Evolutionary conservation across 2,113 vertebrate genomes (phyloP), one percentile per base, ranked within the genome.

Genomic region (Dipodomys merriami): DNA sequence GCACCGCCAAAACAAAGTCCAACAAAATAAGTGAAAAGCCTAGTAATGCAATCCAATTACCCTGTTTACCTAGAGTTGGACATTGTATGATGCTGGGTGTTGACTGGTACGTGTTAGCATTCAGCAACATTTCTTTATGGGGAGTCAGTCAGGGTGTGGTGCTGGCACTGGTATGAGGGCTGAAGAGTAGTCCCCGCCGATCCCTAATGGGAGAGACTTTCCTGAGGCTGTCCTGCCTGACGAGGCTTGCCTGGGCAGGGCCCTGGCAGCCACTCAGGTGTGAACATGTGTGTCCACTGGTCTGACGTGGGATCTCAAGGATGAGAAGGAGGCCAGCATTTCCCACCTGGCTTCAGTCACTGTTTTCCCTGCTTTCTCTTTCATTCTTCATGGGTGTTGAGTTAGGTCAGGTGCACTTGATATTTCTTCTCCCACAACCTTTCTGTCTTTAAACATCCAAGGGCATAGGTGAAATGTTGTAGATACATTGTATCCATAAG

Each of bases 401-500:
- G 27, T 46, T 20, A 65, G 44, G 49, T 46, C 30, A 88, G 19
- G 44, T 60, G 30, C 23, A 67, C 46, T 2, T 6, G 68, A 8
- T 16, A 29, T 57, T 39, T 29, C 53, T 10, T 76, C 80, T 65
- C 62, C 9, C 68, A 46, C 71, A 20, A 4, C 62, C 78, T 94
- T 39, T 39, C 65, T 77, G 60, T 64, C 69, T 83, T 95, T 60
- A 82, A 10, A 71, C 22, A 68, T 60, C 30, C 71, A 79, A 46
- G n/a, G 29, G 9, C 72, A 83, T 9, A 80, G 5, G 57, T 5
- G 78, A 84, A 77, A 81, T 11, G 67, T 60, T 65, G 33, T 10
- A 78, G 20, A 64, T 77, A 62, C 46, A 29, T 33, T 57, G 3
- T 10, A 80, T 19, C 35, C 29, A 74, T 20, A 77, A 74, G 65